These are phyloP conservation scores for Rhogogaster chlorosoma DNA, from an alignment of 2,888 invertebrate species.

Conservation along the genomic window DNA sequence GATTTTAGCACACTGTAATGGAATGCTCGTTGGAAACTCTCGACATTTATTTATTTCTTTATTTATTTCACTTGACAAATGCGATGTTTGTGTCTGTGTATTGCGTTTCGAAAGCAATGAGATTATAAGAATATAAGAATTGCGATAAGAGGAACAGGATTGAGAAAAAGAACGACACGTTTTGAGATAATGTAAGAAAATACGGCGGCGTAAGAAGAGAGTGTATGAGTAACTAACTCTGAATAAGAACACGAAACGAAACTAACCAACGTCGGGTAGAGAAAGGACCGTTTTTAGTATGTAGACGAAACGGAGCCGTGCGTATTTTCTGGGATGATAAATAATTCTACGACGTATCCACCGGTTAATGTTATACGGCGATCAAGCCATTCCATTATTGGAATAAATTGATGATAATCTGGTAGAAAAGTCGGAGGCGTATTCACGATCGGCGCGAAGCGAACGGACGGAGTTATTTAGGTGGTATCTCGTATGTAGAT, in stretches of 20 bases:
- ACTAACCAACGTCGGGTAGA: conserved; percentile 8
- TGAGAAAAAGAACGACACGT: background rate
- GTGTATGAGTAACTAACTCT: background rate
- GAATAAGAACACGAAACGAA: background rate
- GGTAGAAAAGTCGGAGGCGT: background rate
- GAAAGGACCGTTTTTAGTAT: background rate
- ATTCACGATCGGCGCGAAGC: background rate
- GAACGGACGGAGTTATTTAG: conserved; percentile 2
- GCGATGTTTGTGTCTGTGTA: background rate
- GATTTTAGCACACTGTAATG: background rate
- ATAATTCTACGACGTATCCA: background rate
- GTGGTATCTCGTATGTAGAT: background rate
- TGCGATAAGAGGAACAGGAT: background rate
- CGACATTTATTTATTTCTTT: background rate
- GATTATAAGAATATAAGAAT: background rate
- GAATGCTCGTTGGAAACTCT: background rate
- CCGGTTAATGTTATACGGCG: background rate
- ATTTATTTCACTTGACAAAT: background rate
- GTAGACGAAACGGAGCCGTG: background rate
- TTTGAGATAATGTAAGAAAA: background rate
- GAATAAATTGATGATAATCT: background rate
- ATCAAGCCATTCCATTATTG: conserved; percentile 1
- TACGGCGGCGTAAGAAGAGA: background rate
- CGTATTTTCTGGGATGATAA: background rate
- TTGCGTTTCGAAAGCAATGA: background rate